Conservation (phyloP, 2,888 invertebrate species). For the Mellilla xanthometata region DNA sequence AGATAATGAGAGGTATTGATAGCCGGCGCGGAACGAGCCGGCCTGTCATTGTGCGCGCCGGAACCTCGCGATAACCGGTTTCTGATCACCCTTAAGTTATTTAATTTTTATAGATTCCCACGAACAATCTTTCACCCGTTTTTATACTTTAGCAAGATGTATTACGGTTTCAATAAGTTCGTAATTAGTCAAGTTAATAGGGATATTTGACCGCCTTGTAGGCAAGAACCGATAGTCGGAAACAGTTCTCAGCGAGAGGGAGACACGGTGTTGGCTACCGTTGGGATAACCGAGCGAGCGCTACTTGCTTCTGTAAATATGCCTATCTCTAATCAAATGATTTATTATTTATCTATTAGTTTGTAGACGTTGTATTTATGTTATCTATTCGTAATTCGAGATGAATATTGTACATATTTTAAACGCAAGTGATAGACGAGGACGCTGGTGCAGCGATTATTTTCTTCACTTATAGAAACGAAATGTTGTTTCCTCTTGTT, state of each 20-base stretch:
- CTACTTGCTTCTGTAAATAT: slow-evolving; percentile 77
- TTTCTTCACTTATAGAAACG: slow-evolving; percentile 10
- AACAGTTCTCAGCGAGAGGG: slow-evolving; percentile 27
- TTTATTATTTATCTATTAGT: slow-evolving; percentile 77
- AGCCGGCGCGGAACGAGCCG: slow-evolving; percentile 44
- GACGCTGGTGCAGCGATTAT: slow-evolving; percentile 7
- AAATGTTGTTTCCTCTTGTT: slow-evolving; percentile 23
- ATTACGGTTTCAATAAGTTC: slow-evolving; percentile 11
- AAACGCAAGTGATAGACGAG: slow-evolving; percentile 13
- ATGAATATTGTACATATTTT: slow-evolving; percentile 33
- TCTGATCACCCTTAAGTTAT: slow-evolving; percentile 51
- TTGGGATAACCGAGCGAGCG: slow-evolving; percentile 49
- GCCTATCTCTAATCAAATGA: slow-evolving; percentile 70
- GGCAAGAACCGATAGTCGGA: slow-evolving; percentile 50
- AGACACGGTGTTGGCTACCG: slow-evolving; percentile 8
- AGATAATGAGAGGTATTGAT: slow-evolving; percentile 61
- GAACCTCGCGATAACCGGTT: slow-evolving; percentile 49
- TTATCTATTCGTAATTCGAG: slow-evolving; percentile 38
- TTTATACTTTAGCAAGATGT: slow-evolving; percentile 33
- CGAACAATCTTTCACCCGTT: slow-evolving; percentile 41
- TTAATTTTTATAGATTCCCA: slow-evolving; percentile 45
- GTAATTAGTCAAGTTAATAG: slow-evolving; percentile 39
- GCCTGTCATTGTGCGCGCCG: slow-evolving; percentile 43
- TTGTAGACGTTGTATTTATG: slow-evolving; percentile 51
- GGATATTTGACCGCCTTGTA: slow-evolving; percentile 58